Base-by-base conservation (phyloP, 2,113 vertebrate species). In the Strix uralensis region DNA sequence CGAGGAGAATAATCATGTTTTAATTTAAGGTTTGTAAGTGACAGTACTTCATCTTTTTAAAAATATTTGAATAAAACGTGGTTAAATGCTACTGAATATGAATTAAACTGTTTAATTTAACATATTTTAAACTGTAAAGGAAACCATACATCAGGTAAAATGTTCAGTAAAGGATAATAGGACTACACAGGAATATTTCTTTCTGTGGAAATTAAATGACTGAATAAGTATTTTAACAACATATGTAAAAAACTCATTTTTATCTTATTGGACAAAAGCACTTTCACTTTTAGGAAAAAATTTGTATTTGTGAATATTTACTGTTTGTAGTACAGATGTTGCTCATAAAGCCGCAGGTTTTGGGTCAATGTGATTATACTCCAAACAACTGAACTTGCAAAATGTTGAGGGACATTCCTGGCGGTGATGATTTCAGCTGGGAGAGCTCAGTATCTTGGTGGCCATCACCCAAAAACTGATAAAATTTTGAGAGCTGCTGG, bases 51-150 rank as follows among this genome's bases (percentile, higher is more conserved):
- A 86, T 71, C 3, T 91, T 75, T 84, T 96, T 10, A 70, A 71
- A 95, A 97, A 88, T 93, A 80, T 29, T 66, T 91, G 25, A 94
- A 87, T 91, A 79, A 92, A 96, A 96, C 18, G 20, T 86, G 18
- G 7, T 81, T 95, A 96, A 92, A 94, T 95, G 19, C 29, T 49
- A 92, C 15, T 74, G 46, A 95, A 83, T 83, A 80, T 49, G 23
- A 95, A 91, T 87, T 92, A 92, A 92, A 86, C 12, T 49, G 8
- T 82, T 93, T 92, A 86, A 94, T 97, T 96, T 94, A 82, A 91
- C 55, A 93, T 23, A 70, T 91, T 92, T 94, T 71, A 84, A 94
- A 71, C 63, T 70, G 47, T 29, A 91, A 88, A 85, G 81, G 26
- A 67, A 95, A 83, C 57, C 30, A 89, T 82, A 80, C 47, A 18